A percentile compares a stretch with the other conserved stretches of the same genome.
phyloP scores from a whole-genome alignment of 2,797 vertebrate genomes.

The Loriculus beryllinus region DNA sequence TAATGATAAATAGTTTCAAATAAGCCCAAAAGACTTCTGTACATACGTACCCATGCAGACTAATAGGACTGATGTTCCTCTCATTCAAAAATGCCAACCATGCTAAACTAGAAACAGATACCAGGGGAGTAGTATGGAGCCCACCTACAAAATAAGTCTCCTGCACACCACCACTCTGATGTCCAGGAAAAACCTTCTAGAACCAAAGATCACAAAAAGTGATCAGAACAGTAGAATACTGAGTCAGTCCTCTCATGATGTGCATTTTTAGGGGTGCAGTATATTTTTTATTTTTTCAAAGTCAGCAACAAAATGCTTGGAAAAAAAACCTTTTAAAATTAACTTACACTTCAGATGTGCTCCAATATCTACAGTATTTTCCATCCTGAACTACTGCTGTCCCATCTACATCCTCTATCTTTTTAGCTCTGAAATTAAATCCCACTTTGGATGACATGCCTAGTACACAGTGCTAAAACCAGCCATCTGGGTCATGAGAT shows the following conservation, averaged over 20 bases:
- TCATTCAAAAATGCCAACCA: neutral
- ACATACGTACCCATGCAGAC: neutral
- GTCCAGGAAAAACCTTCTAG: neutral
- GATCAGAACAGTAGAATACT: neutral
- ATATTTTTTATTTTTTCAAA: neutral
- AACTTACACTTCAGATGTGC: neutral
- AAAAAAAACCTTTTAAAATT: neutral
- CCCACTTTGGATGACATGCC: neutral
- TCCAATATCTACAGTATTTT: neutral
- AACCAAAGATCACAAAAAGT: neutral
- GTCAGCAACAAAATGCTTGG: neutral
- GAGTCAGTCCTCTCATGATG: neutral
- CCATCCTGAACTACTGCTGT: neutral
- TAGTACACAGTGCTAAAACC: neutral
- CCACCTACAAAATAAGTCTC: neutral
- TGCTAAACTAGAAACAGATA: neutral
- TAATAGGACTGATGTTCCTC: neutral
- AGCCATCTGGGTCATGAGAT: neutral
- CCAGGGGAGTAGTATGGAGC: fast-evolving
- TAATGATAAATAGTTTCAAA: neutral
- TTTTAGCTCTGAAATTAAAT: neutral
- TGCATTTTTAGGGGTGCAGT: neutral
- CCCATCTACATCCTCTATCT: neutral
- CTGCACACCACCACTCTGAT: neutral
- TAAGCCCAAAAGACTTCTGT: neutral